phyloP scores from a whole-genome alignment of 2,888 invertebrate genomes.

The Clostera curtula region DNA sequence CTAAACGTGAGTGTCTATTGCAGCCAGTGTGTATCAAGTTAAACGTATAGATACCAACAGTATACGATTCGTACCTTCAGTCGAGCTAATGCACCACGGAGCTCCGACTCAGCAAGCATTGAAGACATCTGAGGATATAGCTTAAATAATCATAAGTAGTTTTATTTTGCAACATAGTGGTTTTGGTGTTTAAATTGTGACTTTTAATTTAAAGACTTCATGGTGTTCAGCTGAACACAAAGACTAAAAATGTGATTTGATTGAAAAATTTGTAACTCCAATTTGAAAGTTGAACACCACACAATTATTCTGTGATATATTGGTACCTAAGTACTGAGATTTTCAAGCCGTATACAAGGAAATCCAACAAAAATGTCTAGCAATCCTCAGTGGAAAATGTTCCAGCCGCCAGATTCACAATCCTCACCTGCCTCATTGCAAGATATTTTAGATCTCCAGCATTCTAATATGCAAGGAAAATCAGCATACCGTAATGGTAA shows the following conservation, averaged over 20 bases:
- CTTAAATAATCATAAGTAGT: conserved; percentile 63
- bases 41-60: conserved; percentile 48
- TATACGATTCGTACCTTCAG: conserved; percentile 40
- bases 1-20: conserved; percentile 45
- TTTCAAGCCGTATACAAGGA: conserved; percentile 66
- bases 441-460: conserved; percentile 85
- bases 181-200: conserved; percentile 55
- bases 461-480: conserved; percentile 69
- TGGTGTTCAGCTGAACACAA: conserved; percentile 49
- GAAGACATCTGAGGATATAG: conserved; percentile 90
- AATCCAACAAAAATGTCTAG: conserved; percentile 79
- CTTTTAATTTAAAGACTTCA: conserved; percentile 42
- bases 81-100: conserved; percentile 58
- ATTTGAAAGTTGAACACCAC: conserved; percentile 49
- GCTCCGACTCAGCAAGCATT: conserved; percentile 91
- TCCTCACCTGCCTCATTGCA: conserved; percentile 88
- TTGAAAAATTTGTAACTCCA: conserved; percentile 47
- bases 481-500: conserved; percentile 74
- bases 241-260: conserved; percentile 63
- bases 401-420: conserved; percentile 92
- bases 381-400: conserved; percentile 92
- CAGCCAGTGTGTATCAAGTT: conserved; percentile 50
- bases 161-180: conserved; percentile 59
- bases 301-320: conserved; percentile 68
- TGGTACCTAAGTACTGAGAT: conserved; percentile 49